Conservation (phyloP, 2,113 vertebrate species). For the Apistogramma diplotaenia region DNA sequence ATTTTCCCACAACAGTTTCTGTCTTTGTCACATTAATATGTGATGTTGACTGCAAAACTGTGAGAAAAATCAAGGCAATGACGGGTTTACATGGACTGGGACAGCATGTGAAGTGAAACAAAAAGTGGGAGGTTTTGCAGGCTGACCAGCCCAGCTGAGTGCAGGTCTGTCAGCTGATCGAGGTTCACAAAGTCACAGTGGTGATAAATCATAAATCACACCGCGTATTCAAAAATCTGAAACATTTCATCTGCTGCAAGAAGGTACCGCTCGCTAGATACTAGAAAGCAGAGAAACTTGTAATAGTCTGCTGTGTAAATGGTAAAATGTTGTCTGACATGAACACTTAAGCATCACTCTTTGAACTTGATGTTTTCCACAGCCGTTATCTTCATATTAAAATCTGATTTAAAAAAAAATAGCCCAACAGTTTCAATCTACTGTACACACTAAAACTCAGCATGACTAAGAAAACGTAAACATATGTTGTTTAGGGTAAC, state of each 20-base stretch:
- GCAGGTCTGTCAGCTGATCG: slow-evolving; percentile 25
- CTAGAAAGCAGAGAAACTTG: neutral
- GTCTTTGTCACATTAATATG: neutral
- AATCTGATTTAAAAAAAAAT: too few relatives aligned
- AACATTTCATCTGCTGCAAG: neutral
- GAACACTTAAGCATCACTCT: neutral
- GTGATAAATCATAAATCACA: neutral
- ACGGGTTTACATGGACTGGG: too few relatives aligned
- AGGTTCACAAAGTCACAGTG: neutral
- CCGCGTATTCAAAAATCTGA: neutral
- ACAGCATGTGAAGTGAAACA: neutral
- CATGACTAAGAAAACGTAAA: too few relatives aligned
- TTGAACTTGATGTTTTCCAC: too few relatives aligned
- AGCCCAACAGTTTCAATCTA: too few relatives aligned
- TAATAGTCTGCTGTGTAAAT: neutral
- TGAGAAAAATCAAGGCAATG: too few relatives aligned
- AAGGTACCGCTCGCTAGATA: neutral
- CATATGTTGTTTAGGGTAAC: too few relatives aligned
- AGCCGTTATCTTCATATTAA: too few relatives aligned
- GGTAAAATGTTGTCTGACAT: neutral
- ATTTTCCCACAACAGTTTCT: neutral
- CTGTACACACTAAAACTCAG: too few relatives aligned
- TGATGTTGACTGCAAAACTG: neutral
- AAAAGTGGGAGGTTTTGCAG: slow-evolving; percentile 10
- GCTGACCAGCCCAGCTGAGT: neutral